Conservation (phyloP, 2,797 vertebrate genomes). For the Bradypodion ventrale region DNA sequence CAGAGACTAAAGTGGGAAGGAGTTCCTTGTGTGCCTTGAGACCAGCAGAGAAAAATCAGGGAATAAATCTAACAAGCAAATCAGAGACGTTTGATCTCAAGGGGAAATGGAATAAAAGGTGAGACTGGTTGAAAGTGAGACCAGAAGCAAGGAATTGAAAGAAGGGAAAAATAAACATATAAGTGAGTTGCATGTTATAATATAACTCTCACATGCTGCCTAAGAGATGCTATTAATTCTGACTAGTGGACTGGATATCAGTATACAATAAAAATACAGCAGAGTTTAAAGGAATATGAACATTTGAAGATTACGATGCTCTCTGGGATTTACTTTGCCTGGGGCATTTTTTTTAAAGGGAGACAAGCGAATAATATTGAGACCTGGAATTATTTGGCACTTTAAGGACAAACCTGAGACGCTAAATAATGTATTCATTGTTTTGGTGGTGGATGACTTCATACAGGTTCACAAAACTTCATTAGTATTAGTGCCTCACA, state of each 20-base stretch:
- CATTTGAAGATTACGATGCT: not conserved
- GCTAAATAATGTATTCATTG: slow-evolving; percentile 28
- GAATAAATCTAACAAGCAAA: not conserved
- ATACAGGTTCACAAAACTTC: not conserved
- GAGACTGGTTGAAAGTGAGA: slow-evolving; percentile 1
- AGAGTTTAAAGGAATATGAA: slow-evolving; percentile 5
- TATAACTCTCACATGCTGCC: not conserved
- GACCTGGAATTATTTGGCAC: slow-evolving; percentile 6
- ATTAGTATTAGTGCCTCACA: not conserved
- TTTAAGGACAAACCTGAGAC: slow-evolving; percentile 25
- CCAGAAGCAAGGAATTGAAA: not conserved
- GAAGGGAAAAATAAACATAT: not conserved
- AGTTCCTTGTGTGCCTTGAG: too few species aligned
- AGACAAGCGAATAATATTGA: slow-evolving; percentile 28
- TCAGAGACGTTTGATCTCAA: not conserved
- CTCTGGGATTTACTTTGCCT: slow-evolving; percentile 20
- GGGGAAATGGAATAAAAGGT: not conserved
- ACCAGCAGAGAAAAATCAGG: too few species aligned
- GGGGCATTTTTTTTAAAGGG: slow-evolving; percentile 6
- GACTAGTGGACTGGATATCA: not conserved
- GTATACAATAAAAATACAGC: not conserved
- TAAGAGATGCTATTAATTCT: not conserved
- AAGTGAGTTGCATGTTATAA: slow-evolving; percentile 4
- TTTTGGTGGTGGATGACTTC: slow-evolving; percentile 27
- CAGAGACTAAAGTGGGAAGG: too few species aligned